Conservation (phyloP, 2,113 vertebrate genomes). For the Apistogramma diplotaenia region DNA sequence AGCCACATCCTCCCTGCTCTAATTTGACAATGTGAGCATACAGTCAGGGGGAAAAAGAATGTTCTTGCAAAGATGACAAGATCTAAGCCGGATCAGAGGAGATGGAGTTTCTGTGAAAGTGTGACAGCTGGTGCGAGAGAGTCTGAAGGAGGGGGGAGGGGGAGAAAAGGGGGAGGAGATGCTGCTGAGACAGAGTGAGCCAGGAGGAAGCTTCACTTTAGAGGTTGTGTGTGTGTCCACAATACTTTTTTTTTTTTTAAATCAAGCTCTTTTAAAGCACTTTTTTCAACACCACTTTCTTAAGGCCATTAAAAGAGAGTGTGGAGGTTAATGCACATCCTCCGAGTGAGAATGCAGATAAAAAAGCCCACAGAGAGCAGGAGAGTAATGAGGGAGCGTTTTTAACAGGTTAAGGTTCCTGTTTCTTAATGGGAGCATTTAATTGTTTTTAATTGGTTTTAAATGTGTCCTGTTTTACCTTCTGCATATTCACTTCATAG, state of each 20-base stretch:
- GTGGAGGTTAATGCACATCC: not conserved
- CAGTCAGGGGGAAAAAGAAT: not conserved
- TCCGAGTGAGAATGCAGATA: not conserved
- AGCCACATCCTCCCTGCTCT: not conserved
- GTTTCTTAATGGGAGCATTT: not conserved
- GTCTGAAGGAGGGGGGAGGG: constrained; percentile 15
- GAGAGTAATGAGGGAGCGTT: not conserved
- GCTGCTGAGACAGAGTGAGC: not conserved
- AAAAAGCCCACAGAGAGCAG: not conserved
- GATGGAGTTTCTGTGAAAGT: constrained; percentile 60
- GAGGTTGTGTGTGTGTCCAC: not conserved
- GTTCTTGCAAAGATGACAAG: constrained; percentile 61
- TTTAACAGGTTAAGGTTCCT: not conserved
- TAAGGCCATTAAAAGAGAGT: not conserved
- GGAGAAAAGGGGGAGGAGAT: not conserved
- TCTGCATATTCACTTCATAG: not conserved
- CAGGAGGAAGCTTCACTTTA: not conserved
- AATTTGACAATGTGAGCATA: constrained; percentile 1
- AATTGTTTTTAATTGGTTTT: too few species aligned
- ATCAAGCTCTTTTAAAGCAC: not conserved
- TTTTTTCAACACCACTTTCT: not conserved
- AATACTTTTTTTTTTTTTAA: not conserved
- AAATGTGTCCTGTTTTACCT: not conserved
- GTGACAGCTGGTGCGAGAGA: constrained; percentile 64
- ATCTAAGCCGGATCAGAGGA: constrained; percentile 61